Conservation (phyloP, 2,113 vertebrate species). For the Cheirogaleus medius region DNA sequence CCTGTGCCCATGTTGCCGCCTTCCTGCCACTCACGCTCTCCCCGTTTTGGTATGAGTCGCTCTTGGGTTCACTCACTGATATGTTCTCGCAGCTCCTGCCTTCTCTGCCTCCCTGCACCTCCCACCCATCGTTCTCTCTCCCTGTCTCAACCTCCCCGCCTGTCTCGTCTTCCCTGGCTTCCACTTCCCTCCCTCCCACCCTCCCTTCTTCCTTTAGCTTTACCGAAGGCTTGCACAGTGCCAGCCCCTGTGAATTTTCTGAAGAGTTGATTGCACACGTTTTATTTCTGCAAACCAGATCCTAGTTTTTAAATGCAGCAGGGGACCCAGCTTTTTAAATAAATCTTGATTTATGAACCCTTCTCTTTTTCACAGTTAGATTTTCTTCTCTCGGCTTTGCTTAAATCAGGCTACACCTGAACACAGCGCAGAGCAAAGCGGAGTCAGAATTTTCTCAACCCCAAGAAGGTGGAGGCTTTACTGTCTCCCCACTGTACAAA, state of each 20-base stretch:
- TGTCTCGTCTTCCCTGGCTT: not conserved
- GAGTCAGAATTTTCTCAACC: not conserved
- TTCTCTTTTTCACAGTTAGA: not conserved
- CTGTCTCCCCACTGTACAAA: too few species aligned
- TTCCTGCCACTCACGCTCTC: not conserved
- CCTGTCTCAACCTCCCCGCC: not conserved
- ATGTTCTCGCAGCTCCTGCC: not conserved
- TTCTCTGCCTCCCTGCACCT: not conserved
- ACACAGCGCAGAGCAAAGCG: not conserved
- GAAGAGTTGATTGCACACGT: not conserved
- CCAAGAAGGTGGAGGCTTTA: not conserved
- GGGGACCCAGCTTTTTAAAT: not conserved
- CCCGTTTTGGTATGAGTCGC: accelerated
- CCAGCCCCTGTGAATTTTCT: not conserved
- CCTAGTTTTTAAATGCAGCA: not conserved
- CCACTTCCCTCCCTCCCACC: not conserved
- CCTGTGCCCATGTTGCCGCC: accelerated
- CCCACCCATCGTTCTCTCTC: not conserved
- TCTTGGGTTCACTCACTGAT: not conserved
- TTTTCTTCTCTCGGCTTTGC: slow-evolving; percentile 17
- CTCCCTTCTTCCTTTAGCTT: not conserved
- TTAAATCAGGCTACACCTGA: not conserved
- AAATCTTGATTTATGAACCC: not conserved
- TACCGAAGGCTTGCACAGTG: not conserved
- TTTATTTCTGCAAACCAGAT: slow-evolving; percentile 23